phyloP scores from a whole-genome alignment of 2,888 invertebrate genomes.

The Drosophila austrosaltans region DNA sequence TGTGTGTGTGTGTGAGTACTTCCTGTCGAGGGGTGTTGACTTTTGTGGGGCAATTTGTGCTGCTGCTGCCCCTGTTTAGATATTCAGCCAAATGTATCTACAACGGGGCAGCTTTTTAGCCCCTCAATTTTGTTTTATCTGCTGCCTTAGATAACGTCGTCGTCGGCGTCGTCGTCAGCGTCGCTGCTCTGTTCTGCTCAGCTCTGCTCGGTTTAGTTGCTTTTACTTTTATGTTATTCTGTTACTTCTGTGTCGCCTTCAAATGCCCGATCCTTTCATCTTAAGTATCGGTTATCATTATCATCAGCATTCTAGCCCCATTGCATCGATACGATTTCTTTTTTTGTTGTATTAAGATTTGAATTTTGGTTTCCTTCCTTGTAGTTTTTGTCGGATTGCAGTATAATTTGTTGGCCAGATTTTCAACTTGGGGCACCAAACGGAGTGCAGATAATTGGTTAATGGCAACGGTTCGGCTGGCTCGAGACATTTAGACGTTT shows the following conservation, averaged over 20 bases:
- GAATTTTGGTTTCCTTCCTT: slow-evolving; percentile 76
- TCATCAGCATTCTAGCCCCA: slow-evolving; percentile 46
- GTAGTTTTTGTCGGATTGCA: slow-evolving; percentile 63
- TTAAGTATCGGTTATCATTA: slow-evolving; percentile 18
- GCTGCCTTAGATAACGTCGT: slow-evolving; percentile 61
- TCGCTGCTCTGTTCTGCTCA: slow-evolving; percentile 23
- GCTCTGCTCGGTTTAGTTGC: slow-evolving; percentile 27
- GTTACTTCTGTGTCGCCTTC: slow-evolving; percentile 56
- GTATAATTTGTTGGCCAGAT: slow-evolving; percentile 63
- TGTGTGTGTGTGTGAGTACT: slow-evolving; percentile 42
- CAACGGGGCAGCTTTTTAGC: slow-evolving; percentile 55
- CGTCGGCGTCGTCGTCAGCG: slow-evolving; percentile 31
- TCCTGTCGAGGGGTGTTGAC: slow-evolving; percentile 66
- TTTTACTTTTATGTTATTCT: slow-evolving; percentile 3
- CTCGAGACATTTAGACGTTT: slow-evolving; percentile 41
- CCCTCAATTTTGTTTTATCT: slow-evolving; percentile 50
- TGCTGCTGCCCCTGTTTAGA: slow-evolving; percentile 69
- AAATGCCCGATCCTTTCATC: slow-evolving; percentile 66
- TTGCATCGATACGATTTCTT: slow-evolving; percentile 28
- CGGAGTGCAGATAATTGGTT: slow-evolving; percentile 18
- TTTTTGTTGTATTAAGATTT: slow-evolving; percentile 46
- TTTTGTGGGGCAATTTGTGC: slow-evolving; percentile 33
- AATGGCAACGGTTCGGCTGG: slow-evolving; percentile 24
- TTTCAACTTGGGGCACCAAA: slow-evolving; percentile 57
- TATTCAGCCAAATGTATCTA: slow-evolving; percentile 69